Base-by-base conservation (phyloP, 2,888 invertebrate genomes). In the Helicoverpa assulta region DNA sequence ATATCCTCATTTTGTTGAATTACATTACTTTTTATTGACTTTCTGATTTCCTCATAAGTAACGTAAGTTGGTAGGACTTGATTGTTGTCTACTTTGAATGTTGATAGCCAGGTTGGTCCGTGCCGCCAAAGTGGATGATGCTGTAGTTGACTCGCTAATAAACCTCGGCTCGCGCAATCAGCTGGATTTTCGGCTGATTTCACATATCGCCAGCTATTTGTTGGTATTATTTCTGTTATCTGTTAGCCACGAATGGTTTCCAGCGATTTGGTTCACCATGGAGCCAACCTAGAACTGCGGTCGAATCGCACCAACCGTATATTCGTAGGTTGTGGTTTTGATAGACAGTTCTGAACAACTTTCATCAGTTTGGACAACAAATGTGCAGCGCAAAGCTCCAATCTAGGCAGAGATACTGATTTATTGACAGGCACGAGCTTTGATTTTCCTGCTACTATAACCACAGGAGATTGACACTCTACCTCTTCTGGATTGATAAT, bases 161-260 rank as follows among this genome's bases (percentile, higher is more conserved):
- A 21, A 1, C 21, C 21, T 21, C 21, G 21, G 21, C 21, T 21
- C 21, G 21, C 21, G 21, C 21, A 21, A 21, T 21, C 21, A 21
- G 21, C 21, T 21, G 21, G 21, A 21, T 21, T 21, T 21, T 21
- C 21, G 21, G 21, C 21, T 21, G 21, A 21, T 21, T 21, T 21
- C 50, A 21, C 16, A 51, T 7, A n/a, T 14, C 8, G 51, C 21
- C 4, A 5, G 12, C 2, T 19, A 12, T 6, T 6, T 29, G 12
- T 21, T 18, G 18, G 3, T 10, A 40, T 40, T 8, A 12, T 12
- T 3, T 40, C 40, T 40, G 3, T 21, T 18, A 43, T 18, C 57
- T 57, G 19, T 57, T 57, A 5, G 57, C 57, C 26, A 57, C 57
- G 7, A 57, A 57, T 43, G 57, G 57, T 26, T 21, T 57, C 57